A percentile compares a stretch with the other conserved stretches of the same genome.
Evolutionary conservation across 1,140 invertebrate genomes (phyloP).

Genomic region (Drosophila asahinai): DNA sequence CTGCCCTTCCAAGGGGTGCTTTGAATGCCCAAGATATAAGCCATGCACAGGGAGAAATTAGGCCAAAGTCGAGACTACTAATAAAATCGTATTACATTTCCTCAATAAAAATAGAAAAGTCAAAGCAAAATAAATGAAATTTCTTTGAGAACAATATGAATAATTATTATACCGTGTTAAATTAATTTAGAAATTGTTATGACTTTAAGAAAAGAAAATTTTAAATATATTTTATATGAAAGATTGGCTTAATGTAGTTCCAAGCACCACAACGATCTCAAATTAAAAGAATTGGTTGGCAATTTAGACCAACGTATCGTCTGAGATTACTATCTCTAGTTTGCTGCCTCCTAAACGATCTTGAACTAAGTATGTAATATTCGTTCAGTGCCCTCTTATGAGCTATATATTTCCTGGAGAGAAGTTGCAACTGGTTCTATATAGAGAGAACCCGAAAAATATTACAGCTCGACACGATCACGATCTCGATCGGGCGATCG

Average conservation of each 20-base stretch:
- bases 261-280: not conserved
- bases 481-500: constrained; percentile 19
- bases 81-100: not conserved
- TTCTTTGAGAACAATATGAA: no score
- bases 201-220: not conserved
- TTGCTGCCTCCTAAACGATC: not conserved
- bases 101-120: no score
- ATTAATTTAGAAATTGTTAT: no score
- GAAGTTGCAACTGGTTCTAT: constrained; percentile 19
- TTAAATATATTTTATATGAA: not conserved
- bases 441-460: constrained; percentile 10
- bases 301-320: not conserved
- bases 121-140: no score
- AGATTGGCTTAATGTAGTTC: not conserved
- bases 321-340: not conserved
- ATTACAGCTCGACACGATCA: constrained; percentile 24
- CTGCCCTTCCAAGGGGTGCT: not conserved
- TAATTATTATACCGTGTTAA: not conserved
- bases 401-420: not conserved
- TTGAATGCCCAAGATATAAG: not conserved
- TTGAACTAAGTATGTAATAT: not conserved
- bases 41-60: not conserved
- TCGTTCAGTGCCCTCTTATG: constrained; percentile 2
- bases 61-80: not conserved
- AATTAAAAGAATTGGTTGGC: not conserved